A percentile compares a stretch with the other conserved stretches of the same genome.
These are phyloP conservation scores for Drosophila pandora DNA, from an alignment of 1,140 invertebrate genomes.

Conservation along the genomic window DNA sequence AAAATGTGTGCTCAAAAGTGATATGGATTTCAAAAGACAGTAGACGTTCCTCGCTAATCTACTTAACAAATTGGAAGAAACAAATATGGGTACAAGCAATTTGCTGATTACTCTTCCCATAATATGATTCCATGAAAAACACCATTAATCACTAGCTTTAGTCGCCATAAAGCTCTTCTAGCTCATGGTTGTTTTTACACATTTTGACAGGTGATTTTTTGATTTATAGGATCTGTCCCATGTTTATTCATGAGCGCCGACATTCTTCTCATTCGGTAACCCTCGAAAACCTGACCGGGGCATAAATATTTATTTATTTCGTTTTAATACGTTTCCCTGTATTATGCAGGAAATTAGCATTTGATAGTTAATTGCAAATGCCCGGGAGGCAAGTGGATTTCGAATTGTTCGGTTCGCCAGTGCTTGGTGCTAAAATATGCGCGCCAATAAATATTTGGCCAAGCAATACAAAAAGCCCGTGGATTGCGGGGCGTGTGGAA, in stretches of 20 bases:
- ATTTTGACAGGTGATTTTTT: constrained; percentile 50
- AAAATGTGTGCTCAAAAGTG: too few species aligned
- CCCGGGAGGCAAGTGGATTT: constrained; percentile 15
- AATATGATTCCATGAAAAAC: constrained; percentile 2
- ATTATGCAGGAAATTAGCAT: constrained; percentile 55
- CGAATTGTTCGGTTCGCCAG: constrained; percentile 8
- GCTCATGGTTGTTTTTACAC: constrained; percentile 28
- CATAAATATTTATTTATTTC: constrained; percentile 44
- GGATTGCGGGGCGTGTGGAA: constrained; percentile 4
- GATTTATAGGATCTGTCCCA: constrained; percentile 35
- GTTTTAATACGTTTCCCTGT: constrained; percentile 25
- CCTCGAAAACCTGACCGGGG: constrained; percentile 38
- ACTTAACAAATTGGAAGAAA: neutral
- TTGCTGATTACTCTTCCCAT: neutral
- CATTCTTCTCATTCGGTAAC: constrained; percentile 20
- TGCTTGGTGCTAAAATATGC: constrained; percentile 45
- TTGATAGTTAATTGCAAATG: constrained; percentile 52
- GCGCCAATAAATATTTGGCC: constrained; percentile 50
- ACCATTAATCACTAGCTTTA: constrained; percentile 23
- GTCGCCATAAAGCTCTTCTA: constrained; percentile 27
- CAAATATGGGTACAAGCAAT: neutral
- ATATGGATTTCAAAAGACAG: too few species aligned
- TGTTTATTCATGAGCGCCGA: constrained; percentile 36
- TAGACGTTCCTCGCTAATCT: neutral
- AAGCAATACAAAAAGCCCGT: constrained; percentile 5